phyloP scores from a whole-genome alignment of 2,113 vertebrate genomes.

The Paramisgurnus dabryanus region DNA sequence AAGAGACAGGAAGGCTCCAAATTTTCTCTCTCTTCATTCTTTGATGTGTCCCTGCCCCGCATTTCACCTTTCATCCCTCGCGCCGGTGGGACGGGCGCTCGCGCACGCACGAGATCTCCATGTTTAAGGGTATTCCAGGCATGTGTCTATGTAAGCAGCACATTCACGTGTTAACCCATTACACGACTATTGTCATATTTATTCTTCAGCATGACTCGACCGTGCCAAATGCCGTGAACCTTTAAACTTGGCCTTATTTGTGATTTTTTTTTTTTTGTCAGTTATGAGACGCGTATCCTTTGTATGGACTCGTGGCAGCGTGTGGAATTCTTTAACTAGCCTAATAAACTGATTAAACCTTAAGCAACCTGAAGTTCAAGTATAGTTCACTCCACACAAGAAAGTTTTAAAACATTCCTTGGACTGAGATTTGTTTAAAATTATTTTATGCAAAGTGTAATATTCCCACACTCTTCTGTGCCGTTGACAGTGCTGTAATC shows the following conservation, averaged over 20 bases:
- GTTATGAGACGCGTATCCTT: conserved; percentile 24
- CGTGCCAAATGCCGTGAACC: conserved; percentile 24
- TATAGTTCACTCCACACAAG: conserved; percentile 55
- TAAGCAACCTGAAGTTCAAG: conserved; percentile 70
- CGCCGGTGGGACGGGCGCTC: conserved; percentile 5
- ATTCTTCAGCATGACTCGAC: conserved; percentile 11
- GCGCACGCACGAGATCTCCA: conserved; percentile 18
- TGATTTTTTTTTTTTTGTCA: conserved; percentile 37
- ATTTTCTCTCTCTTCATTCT: conserved; percentile 51
- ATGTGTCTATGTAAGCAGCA: conserved; percentile 35
- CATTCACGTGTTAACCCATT: conserved; percentile 27
- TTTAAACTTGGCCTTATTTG: conserved; percentile 34
- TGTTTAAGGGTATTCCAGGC: conserved; percentile 29
- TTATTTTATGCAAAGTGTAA: background rate
- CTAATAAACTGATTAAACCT: conserved; percentile 33
- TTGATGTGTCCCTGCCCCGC: conserved; percentile 59
- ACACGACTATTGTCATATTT: conserved; percentile 24
- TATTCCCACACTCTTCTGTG: background rate
- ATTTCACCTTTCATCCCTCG: conserved; percentile 60
- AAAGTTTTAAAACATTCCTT: background rate
- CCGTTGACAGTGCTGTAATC: too few species aligned
- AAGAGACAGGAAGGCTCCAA: conserved; percentile 65
- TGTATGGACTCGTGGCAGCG: conserved; percentile 31
- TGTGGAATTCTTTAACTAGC: conserved; percentile 48
- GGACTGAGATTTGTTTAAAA: background rate